These are phyloP conservation scores for Lamellibrachia luymesi DNA, from an alignment of 1,140 invertebrate genomes.

Conservation along the genomic window DNA sequence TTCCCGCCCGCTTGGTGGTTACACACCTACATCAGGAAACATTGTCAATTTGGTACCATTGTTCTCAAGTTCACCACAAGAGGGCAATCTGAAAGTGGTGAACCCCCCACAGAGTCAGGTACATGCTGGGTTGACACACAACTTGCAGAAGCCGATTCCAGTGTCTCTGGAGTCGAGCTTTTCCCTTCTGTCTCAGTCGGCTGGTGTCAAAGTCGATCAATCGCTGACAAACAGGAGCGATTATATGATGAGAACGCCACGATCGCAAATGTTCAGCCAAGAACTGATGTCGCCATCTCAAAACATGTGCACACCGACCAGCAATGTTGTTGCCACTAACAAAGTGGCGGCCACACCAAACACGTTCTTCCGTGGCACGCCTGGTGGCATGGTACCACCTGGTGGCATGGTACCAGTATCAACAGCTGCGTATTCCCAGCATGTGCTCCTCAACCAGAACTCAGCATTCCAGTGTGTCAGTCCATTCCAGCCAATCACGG, in stretches of 20 bases:
- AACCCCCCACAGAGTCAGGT: not conserved
- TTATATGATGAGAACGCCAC: not conserved
- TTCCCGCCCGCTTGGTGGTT: not conserved
- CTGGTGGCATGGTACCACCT: not conserved
- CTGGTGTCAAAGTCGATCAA: not conserved
- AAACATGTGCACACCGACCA: not conserved
- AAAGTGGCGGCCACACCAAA: not conserved
- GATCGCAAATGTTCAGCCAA: not conserved
- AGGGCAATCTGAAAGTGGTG: not conserved
- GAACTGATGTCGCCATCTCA: not conserved
- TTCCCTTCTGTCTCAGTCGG: not conserved
- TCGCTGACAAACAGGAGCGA: not conserved
- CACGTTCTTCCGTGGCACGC: not conserved
- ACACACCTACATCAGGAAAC: not conserved
- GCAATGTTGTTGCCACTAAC: not conserved
- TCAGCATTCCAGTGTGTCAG: not conserved
- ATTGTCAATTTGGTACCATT: slow-evolving; percentile 11
- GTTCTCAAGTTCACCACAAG: slow-evolving; percentile 7
- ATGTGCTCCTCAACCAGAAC: not conserved
- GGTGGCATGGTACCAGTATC: not conserved
- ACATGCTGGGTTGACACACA: not conserved
- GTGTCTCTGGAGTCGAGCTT: not conserved
- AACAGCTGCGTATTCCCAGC: not conserved
- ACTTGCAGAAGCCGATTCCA: not conserved
- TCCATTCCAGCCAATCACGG: not conserved